These are phyloP conservation scores for Heliconius himera DNA, from an alignment of 1,140 invertebrate genomes.

Conservation along the genomic window DNA sequence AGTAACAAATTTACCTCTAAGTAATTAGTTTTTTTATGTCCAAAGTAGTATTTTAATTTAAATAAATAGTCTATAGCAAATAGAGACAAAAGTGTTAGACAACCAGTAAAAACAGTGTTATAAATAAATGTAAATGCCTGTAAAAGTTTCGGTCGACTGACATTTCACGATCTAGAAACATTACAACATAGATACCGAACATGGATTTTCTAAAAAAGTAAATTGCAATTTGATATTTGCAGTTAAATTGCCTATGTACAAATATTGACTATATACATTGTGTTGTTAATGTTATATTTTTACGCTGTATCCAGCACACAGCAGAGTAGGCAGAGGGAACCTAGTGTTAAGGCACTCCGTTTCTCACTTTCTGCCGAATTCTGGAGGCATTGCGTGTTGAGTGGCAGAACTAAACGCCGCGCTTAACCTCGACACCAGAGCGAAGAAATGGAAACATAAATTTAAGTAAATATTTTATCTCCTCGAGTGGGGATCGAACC, in stretches of 20 bases:
- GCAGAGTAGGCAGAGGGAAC: too few relatives aligned
- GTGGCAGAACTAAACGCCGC: too few relatives aligned
- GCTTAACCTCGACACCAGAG: too few relatives aligned
- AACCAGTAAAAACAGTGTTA: conserved; percentile 27
- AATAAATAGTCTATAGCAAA: not conserved
- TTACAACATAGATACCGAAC: conserved; percentile 30
- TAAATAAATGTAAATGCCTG: conserved; percentile 51
- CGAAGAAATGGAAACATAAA: too few relatives aligned
- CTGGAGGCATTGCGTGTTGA: too few relatives aligned
- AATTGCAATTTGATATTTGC: not conserved
- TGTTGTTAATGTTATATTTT: too few relatives aligned
- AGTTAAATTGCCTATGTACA: too few relatives aligned
- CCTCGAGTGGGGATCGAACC: too few relatives aligned
- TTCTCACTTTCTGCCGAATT: too few relatives aligned
- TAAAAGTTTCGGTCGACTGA: conserved; percentile 46
- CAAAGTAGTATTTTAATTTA: not conserved
- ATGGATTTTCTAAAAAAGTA: not conserved
- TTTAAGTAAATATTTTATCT: too few relatives aligned
- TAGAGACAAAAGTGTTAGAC: not conserved
- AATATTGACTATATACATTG: not conserved
- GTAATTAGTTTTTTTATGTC: not conserved
- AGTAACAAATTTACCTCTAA: not conserved
- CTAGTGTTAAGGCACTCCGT: too few relatives aligned
- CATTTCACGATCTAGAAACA: conserved; percentile 60
- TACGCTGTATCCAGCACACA: too few relatives aligned